These are phyloP conservation scores for Percina caprodes DNA, from an alignment of 2,113 vertebrate genomes.

Conservation along the genomic window DNA sequence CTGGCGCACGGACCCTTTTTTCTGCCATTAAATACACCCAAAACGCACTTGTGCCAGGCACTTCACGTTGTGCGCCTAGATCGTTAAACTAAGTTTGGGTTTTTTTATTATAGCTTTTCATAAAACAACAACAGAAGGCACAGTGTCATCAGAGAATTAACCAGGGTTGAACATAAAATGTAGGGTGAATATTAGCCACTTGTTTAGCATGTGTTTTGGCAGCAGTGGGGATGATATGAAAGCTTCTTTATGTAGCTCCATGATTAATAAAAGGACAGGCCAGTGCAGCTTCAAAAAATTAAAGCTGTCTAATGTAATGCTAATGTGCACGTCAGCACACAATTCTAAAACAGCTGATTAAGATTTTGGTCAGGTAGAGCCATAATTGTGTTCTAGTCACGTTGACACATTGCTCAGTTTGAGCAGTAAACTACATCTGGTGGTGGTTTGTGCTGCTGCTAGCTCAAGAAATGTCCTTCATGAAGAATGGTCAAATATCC, in stretches of 20 bases:
- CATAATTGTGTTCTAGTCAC: constrained; percentile 12
- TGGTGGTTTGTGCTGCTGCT: constrained; percentile 20
- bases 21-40: too few relatives aligned
- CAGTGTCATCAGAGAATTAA: neutral
- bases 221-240: constrained; percentile 27
- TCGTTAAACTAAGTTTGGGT: too few relatives aligned
- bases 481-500: constrained; percentile 61
- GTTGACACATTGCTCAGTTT: neutral
- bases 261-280: constrained; percentile 45
- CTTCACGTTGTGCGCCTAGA: too few relatives aligned
- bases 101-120: neutral
- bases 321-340: constrained; percentile 16
- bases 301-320: constrained; percentile 21
- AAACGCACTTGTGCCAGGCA: too few relatives aligned
- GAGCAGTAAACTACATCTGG: neutral
- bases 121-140: neutral
- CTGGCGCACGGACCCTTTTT: too few relatives aligned
- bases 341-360: constrained; percentile 35
- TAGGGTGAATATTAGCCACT: constrained; percentile 4
- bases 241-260: constrained; percentile 19
- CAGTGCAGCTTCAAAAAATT: constrained; percentile 21
- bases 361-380: constrained; percentile 27
- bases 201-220: constrained; percentile 30
- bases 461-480: constrained; percentile 29
- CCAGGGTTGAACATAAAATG: constrained; percentile 16